A percentile compares a stretch with the other conserved stretches of the same genome.
Evolutionary conservation across 1,140 invertebrate species (phyloP).

Genomic region (Diploscapter pachys): DNA sequence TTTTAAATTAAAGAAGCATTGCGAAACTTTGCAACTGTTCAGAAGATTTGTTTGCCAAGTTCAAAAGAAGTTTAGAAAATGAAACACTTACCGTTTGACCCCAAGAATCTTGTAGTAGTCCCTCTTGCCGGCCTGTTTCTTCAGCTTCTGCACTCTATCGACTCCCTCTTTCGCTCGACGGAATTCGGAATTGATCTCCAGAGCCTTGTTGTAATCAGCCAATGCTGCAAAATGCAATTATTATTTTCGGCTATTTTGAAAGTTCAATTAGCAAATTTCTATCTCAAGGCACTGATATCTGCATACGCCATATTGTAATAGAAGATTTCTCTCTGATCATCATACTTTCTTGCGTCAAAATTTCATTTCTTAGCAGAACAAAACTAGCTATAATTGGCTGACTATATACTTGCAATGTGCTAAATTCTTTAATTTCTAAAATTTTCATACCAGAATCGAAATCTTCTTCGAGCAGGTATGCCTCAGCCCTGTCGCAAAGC

Average conservation of each 20-base stretch:
- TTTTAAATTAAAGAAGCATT: too few species aligned
- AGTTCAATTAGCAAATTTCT: not conserved
- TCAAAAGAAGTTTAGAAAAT: not conserved
- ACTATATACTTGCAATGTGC: too few species aligned
- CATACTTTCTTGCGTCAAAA: slow-evolving; percentile 42
- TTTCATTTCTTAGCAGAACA: too few species aligned
- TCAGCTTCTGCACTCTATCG: slow-evolving; percentile 81
- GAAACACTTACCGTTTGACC: slow-evolving; percentile 69
- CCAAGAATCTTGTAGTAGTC: slow-evolving; percentile 98
- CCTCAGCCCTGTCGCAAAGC: slow-evolving; percentile 86
- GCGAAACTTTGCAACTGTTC: too few species aligned
- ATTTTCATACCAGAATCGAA: slow-evolving; percentile 76
- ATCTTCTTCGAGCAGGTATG: slow-evolving; percentile 81
- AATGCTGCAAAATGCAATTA: slow-evolving; percentile 69
- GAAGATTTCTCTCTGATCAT: slow-evolving; percentile 17
- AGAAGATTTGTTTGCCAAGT: too few species aligned
- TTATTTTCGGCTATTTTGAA: not conserved
- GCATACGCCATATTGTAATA: slow-evolving; percentile 4
- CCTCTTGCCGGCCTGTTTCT: slow-evolving; percentile 84
- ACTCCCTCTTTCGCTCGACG: slow-evolving; percentile 83
- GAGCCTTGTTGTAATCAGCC: slow-evolving; percentile 77
- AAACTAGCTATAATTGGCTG: too few species aligned
- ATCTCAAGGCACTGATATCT: not conserved
- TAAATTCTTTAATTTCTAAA: too few species aligned
- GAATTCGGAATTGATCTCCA: slow-evolving; percentile 77